Percentiles rank a stretch among this genome's conserved stretches.
These are phyloP conservation scores for Calameuta idolon DNA, from an alignment of 2,888 invertebrate genomes.

Conservation along the genomic window DNA sequence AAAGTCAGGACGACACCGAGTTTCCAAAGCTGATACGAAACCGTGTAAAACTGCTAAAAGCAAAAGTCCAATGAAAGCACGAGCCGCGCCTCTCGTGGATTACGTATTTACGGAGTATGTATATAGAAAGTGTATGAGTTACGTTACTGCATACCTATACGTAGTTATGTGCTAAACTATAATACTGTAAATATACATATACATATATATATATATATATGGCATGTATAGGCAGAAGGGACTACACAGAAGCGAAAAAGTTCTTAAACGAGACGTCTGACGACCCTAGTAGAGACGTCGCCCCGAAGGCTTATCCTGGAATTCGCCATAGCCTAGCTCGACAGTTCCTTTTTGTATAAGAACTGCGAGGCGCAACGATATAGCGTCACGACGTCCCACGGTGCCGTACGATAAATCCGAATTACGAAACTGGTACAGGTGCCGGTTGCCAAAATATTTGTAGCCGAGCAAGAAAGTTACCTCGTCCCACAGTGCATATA, in stretches of 20 bases:
- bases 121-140: background rate
- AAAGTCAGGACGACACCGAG: background rate
- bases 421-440: background rate
- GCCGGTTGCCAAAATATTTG: background rate
- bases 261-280: background rate
- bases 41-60: background rate
- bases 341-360: background rate
- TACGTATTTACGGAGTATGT: background rate
- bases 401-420: background rate
- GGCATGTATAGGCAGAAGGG: background rate
- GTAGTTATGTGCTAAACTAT: background rate
- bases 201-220: background rate
- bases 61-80: background rate
- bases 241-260: background rate
- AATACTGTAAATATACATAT: background rate
- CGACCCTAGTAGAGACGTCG: background rate
- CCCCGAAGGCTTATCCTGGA: background rate
- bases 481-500: background rate
- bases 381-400: background rate
- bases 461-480: background rate
- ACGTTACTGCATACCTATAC: background rate
- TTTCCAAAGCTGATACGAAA: background rate
- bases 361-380: background rate
- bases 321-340: background rate
- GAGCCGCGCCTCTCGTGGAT: background rate